Conservation (phyloP, 23 tunicate species). For the Halocynthia aurantium region DNA sequence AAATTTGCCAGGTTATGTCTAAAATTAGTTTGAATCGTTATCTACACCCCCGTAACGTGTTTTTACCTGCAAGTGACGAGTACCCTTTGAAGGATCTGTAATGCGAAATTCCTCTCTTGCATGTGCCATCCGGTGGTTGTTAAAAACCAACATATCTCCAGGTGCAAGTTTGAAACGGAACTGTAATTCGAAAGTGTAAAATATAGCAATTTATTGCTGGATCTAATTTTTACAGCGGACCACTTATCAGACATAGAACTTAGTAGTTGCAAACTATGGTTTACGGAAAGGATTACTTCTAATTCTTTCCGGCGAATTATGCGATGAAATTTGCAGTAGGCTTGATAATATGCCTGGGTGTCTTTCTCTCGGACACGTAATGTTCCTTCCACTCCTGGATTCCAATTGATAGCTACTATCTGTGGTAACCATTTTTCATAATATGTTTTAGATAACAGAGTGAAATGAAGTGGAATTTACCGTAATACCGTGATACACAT, state of each 20-base stretch:
- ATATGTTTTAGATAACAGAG: background rate
- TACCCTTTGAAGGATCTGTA: slow-evolving; percentile 26
- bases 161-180: slow-evolving; percentile 27
- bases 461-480: background rate
- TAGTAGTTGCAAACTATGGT: too few relatives aligned
- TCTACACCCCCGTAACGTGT: too few relatives aligned
- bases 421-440: background rate
- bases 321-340: slow-evolving; percentile 12
- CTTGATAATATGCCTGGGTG: slow-evolving; percentile 6
- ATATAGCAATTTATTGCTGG: too few relatives aligned
- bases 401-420: slow-evolving; percentile 27
- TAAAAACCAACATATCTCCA: slow-evolving; percentile 50
- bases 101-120: slow-evolving; percentile 19
- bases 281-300: background rate
- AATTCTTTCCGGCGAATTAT: slow-evolving; percentile 13
- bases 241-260: too few relatives aligned
- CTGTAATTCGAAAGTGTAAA: slow-evolving; percentile 2
- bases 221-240: too few relatives aligned
- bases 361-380: slow-evolving; percentile 12
- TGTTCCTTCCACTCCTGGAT: slow-evolving; percentile 31
- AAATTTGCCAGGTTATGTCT: too few relatives aligned
- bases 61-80: slow-evolving; percentile 34
- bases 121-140: slow-evolving; percentile 52
- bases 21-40: too few relatives aligned
- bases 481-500: background rate